Conservation (phyloP, 2,113 vertebrate genomes). For the Candoia aspera region DNA sequence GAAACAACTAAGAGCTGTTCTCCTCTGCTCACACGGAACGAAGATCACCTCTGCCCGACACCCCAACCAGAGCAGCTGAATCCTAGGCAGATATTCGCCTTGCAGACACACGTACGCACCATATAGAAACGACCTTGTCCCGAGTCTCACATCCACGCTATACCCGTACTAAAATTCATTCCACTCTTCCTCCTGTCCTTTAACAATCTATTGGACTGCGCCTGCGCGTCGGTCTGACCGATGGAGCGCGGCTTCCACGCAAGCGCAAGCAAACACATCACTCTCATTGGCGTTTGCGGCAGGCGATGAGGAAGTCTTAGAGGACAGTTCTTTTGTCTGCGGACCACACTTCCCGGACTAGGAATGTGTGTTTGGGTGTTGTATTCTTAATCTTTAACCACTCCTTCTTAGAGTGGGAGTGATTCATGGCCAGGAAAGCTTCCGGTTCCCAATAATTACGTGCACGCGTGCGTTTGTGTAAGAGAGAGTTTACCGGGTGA, state of each 20-base stretch:
- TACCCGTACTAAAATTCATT: no score
- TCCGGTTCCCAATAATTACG: background rate
- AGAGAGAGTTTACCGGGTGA: background rate
- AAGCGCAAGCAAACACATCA: background rate
- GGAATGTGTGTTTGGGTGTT: background rate
- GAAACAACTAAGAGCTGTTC: background rate
- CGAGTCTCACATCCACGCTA: slow-evolving; percentile 16
- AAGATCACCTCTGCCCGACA: background rate
- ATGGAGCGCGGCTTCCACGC: background rate
- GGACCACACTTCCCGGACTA: background rate
- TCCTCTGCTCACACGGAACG: background rate
- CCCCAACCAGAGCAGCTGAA: background rate
- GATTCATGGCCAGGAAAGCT: background rate
- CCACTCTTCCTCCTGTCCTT: background rate
- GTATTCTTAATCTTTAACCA: background rate
- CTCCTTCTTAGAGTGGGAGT: background rate
- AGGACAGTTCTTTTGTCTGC: background rate
- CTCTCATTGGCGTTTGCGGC: background rate
- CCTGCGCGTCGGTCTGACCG: background rate
- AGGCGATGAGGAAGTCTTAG: background rate
- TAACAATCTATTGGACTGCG: background rate
- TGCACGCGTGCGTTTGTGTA: background rate
- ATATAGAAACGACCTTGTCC: slow-evolving; percentile 33
- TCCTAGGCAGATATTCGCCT: rapidly evolving
- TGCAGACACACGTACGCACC: background rate